Percentiles rank a stretch among this genome's conserved stretches.
These are phyloP conservation scores for Hypena proboscidalis DNA, from an alignment of 2,888 invertebrate species.

Conservation along the genomic window DNA sequence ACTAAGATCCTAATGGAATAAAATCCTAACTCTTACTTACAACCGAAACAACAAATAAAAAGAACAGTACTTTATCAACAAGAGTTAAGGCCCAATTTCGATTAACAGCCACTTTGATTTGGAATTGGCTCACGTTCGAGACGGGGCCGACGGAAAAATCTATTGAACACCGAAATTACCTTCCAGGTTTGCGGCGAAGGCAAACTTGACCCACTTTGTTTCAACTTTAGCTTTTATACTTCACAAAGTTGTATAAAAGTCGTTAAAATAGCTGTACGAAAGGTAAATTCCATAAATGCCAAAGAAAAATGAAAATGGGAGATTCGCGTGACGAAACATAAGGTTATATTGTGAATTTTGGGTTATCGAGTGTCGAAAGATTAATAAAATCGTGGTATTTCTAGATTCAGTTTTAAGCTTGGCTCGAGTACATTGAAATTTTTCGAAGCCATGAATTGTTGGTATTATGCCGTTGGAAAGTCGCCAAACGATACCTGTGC, in stretches of 20 bases:
- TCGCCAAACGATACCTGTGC: no score
- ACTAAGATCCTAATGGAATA: slow-evolving; percentile 36
- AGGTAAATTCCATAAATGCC: slow-evolving; percentile 23
- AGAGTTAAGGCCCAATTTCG: slow-evolving; percentile 29
- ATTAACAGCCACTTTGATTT: slow-evolving; percentile 27
- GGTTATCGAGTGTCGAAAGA: slow-evolving; percentile 3
- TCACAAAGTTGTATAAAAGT: slow-evolving; percentile 38
- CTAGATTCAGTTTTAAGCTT: not conserved
- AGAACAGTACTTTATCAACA: slow-evolving; percentile 14
- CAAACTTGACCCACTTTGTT: slow-evolving; percentile 51
- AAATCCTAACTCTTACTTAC: slow-evolving; percentile 22
- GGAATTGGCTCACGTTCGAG: slow-evolving; percentile 46
- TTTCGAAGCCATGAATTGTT: no score
- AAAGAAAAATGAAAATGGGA: slow-evolving; percentile 27
- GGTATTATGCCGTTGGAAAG: no score
- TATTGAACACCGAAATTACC: slow-evolving; percentile 49
- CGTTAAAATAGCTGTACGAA: slow-evolving; percentile 39
- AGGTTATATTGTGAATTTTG: not conserved
- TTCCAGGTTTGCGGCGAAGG: slow-evolving; percentile 40
- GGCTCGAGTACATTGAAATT: not conserved
- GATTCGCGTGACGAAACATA: slow-evolving; percentile 29
- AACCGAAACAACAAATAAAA: not conserved
- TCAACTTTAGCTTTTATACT: slow-evolving; percentile 36
- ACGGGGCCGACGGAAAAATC: slow-evolving; percentile 38
- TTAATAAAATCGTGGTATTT: slow-evolving; percentile 1